Percentiles rank a stretch among this genome's conserved stretches.
Conservation (phyloP, 1,140 invertebrate genomes). For the Micrasema minimum region DNA sequence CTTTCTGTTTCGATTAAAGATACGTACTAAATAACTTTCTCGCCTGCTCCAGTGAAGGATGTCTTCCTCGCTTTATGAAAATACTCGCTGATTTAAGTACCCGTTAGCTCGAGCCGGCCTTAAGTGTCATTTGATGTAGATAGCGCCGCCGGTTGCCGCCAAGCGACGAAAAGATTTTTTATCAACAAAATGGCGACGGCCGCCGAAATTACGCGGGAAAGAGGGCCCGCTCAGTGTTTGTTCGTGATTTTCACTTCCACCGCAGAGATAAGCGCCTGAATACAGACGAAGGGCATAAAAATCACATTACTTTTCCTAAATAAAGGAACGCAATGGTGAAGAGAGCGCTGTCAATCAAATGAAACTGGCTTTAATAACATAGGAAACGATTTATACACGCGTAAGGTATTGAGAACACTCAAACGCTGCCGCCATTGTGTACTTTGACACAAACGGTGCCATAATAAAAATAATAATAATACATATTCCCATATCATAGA, state of each 20-base stretch:
- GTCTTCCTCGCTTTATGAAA: constrained; percentile 43
- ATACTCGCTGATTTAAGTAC: constrained; percentile 41
- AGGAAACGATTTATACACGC: neutral
- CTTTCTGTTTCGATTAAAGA: constrained; percentile 13
- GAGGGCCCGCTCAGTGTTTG: constrained; percentile 17
- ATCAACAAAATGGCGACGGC: constrained; percentile 33
- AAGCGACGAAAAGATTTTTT: constrained; percentile 42
- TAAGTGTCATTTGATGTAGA: constrained; percentile 53
- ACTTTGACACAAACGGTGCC: no score
- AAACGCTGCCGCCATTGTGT: neutral
- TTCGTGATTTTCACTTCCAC: constrained; percentile 32
- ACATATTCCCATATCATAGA: no score
- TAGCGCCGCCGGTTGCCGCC: constrained; percentile 41
- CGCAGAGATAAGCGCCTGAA: constrained; percentile 29
- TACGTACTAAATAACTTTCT: constrained; percentile 1
- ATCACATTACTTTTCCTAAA: constrained; percentile 33
- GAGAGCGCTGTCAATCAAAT: constrained; percentile 27
- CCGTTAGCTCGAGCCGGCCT: constrained; percentile 30
- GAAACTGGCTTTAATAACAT: constrained; percentile 20
- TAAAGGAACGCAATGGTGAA: constrained; percentile 10
- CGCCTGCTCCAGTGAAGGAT: constrained; percentile 3
- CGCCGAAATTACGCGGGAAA: constrained; percentile 35
- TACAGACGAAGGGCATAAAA: constrained; percentile 33
- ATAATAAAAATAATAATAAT: no score
- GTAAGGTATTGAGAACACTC: no score